Evolutionary conservation across 2,888 invertebrate genomes (phyloP).

Genomic region (Neoitamus cyanurus): DNA sequence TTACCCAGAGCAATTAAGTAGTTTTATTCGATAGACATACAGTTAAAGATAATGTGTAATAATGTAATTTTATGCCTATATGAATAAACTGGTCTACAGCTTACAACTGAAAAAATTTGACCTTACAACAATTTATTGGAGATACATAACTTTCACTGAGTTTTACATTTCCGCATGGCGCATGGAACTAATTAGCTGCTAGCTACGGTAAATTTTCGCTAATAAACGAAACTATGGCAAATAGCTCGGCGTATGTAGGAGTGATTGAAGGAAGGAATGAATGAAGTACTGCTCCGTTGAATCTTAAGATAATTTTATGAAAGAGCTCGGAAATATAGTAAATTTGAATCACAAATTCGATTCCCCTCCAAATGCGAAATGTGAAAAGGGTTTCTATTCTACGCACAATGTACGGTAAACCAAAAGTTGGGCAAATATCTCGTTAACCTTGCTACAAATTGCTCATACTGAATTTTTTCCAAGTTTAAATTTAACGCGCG

Average conservation of each 20-base stretch:
- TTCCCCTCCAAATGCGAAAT: background rate
- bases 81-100: background rate
- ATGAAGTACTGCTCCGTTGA: background rate
- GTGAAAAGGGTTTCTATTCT: background rate
- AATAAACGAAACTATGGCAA: constrained; percentile 7
- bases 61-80: too few species aligned
- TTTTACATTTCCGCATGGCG: constrained; percentile 4
- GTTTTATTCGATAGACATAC: too few species aligned
- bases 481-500: background rate
- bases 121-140: background rate
- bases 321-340: background rate
- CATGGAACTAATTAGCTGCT: constrained; percentile 9
- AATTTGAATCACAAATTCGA: background rate
- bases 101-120: background rate
- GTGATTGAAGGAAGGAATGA: background rate
- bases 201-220: constrained; percentile 17
- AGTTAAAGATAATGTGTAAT: too few species aligned
- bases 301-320: background rate
- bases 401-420: background rate
- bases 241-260: background rate
- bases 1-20: background rate
- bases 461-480: background rate
- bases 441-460: background rate
- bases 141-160: constrained; percentile 24
- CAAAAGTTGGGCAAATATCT: background rate